phyloP scores from a whole-genome alignment of 2,888 invertebrate species.

The Adelphocoris suturalis region DNA sequence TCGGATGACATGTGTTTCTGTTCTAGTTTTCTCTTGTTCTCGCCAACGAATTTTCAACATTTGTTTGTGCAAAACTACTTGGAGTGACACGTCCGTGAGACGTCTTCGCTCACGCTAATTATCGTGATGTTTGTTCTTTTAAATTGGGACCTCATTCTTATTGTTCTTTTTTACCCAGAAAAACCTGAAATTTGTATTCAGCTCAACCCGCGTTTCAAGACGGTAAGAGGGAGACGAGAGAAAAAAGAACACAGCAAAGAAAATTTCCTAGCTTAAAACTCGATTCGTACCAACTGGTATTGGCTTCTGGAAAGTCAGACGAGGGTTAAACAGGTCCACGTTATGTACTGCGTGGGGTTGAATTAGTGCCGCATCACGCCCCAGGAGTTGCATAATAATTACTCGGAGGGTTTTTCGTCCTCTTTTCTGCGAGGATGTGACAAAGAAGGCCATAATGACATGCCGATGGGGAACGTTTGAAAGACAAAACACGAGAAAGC shows the following conservation, averaged over 20 bases:
- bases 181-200: neutral
- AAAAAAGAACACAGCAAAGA: too few relatives aligned
- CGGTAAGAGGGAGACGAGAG: too few relatives aligned
- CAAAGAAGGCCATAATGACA: neutral
- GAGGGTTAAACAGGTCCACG: too few relatives aligned
- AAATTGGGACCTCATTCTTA: constrained; percentile 11
- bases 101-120: constrained; percentile 22
- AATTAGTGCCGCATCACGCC: too few relatives aligned
- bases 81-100: constrained; percentile 27
- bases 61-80: constrained; percentile 9
- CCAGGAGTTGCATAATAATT: neutral
- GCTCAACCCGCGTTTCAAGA: too few relatives aligned
- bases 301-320: too few relatives aligned
- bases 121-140: constrained; percentile 17
- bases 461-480: neutral
- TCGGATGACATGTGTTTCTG: neutral
- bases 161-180: neutral
- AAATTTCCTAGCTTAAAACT: too few relatives aligned
- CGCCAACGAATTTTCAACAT: neutral
- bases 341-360: too few relatives aligned
- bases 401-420: constrained; percentile 26
- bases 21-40: neutral
- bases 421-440: neutral
- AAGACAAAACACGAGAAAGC: neutral
- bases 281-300: too few relatives aligned